A percentile compares a stretch with the other conserved stretches of the same genome.
These are phyloP conservation scores for Agonum fuliginosum DNA, from an alignment of 2,888 invertebrate species.

Conservation along the genomic window DNA sequence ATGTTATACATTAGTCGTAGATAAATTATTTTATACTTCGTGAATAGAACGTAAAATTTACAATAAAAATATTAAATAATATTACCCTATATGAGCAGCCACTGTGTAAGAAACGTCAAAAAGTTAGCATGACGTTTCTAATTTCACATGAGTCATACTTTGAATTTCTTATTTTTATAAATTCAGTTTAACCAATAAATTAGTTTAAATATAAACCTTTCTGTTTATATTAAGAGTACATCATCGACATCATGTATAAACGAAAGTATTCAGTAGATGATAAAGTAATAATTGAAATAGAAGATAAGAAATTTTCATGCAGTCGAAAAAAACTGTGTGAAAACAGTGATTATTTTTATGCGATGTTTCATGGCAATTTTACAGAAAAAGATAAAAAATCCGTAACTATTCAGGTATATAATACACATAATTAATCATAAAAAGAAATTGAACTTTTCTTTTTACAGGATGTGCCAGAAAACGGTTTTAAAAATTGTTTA, in stretches of 20 bases:
- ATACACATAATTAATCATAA: background rate
- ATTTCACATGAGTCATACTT: background rate
- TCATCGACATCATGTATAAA: conserved; percentile 15
- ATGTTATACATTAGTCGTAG: background rate
- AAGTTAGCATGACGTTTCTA: background rate
- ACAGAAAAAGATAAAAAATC: conserved; percentile 68
- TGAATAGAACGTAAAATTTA: too few species aligned
- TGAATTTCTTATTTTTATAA: background rate
- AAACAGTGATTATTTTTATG: conserved; percentile 73
- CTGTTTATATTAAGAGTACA: background rate
- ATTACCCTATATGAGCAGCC: too few species aligned
- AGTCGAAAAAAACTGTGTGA: conserved; percentile 67
- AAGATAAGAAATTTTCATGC: conserved; percentile 65
- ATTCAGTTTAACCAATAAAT: background rate
- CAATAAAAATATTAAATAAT: too few species aligned
- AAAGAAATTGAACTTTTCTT: background rate
- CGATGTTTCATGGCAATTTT: conserved; percentile 73
- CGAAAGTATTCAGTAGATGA: conserved; percentile 52
- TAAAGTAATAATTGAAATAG: conserved; percentile 65
- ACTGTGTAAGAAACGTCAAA: background rate
- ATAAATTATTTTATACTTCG: too few species aligned
- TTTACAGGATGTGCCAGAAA: conserved; percentile 70
- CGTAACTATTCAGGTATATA: conserved; percentile 70
- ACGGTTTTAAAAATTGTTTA: conserved; percentile 70
- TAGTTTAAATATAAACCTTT: background rate